Conservation (phyloP, 2,113 vertebrate genomes). For the Stictonetta naevosa region DNA sequence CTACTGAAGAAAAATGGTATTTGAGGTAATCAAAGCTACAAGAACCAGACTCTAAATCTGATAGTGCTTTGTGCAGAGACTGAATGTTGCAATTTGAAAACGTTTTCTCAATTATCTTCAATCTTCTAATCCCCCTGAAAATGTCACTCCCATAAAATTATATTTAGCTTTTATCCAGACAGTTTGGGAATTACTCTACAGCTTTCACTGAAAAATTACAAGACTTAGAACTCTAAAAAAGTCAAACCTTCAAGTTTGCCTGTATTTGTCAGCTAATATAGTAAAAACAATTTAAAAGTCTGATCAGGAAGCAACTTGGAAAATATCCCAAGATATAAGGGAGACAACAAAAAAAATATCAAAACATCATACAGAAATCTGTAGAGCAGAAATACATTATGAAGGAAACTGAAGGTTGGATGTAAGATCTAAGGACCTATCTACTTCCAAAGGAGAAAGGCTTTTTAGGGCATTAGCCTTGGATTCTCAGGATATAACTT, state of each 20-base stretch:
- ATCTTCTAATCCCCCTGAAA: neutral
- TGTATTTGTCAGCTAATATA: neutral
- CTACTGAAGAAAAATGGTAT: neutral
- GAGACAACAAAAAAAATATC: neutral
- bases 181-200: neutral
- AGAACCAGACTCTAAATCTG: neutral
- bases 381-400: neutral
- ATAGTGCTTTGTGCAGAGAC: neutral
- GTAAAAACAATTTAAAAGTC: neutral
- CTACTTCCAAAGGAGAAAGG: neutral
- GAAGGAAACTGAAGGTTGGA: neutral
- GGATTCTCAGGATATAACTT: no score
- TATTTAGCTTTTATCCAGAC: neutral
- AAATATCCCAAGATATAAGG: neutral
- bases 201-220: neutral
- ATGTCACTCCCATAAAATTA: neutral
- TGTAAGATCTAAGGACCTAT: neutral
- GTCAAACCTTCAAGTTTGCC: neutral
- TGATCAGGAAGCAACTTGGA: neutral
- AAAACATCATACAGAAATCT: neutral
- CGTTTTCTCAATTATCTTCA: neutral
- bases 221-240: neutral
- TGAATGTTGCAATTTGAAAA: neutral
- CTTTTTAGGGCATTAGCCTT: neutral
- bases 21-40: neutral